phyloP scores from a whole-genome alignment of 2,888 invertebrate genomes.

The Endomychus coccineus region DNA sequence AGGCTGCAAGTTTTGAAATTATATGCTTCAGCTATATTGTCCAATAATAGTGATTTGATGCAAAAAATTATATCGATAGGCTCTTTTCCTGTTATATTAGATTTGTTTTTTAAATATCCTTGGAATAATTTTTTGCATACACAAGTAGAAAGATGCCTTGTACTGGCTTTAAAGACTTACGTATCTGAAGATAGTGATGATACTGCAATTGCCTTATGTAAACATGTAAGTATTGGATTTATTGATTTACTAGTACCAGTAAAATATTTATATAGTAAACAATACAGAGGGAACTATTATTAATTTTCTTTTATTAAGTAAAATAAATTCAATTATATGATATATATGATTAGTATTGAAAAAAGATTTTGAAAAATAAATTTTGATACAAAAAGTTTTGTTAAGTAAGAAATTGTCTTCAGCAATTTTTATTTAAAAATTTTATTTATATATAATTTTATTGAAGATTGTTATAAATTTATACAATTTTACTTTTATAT shows the following conservation, averaged over 20 bases:
- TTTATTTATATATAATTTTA: no score
- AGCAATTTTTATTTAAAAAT: no score
- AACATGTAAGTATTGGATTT: slow-evolving; percentile 44
- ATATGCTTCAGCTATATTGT: slow-evolving; percentile 66
- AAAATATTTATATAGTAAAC: background rate
- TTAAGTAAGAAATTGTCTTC: no score
- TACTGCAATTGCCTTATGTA: slow-evolving; percentile 46
- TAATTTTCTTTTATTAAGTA: no score
- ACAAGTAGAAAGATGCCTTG: slow-evolving; percentile 74
- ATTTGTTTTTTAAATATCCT: slow-evolving; percentile 81
- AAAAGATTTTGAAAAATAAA: no score
- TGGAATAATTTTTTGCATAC: slow-evolving; percentile 96
- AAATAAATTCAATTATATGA: no score
- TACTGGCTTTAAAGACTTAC: slow-evolving; percentile 54
- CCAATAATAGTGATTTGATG: slow-evolving; percentile 65
- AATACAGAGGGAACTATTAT: no score
- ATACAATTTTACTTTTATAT: no score
- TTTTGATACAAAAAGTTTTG: no score
- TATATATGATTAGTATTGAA: no score
- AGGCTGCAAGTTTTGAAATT: slow-evolving; percentile 74
- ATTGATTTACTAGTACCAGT: slow-evolving; percentile 2
- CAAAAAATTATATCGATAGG: slow-evolving; percentile 52
- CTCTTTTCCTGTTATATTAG: slow-evolving; percentile 60
- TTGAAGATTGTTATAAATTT: no score
- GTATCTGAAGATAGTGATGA: slow-evolving; percentile 38